These are phyloP conservation scores for Cynaeus angustus DNA, from an alignment of 2,888 invertebrate species.

Conservation along the genomic window DNA sequence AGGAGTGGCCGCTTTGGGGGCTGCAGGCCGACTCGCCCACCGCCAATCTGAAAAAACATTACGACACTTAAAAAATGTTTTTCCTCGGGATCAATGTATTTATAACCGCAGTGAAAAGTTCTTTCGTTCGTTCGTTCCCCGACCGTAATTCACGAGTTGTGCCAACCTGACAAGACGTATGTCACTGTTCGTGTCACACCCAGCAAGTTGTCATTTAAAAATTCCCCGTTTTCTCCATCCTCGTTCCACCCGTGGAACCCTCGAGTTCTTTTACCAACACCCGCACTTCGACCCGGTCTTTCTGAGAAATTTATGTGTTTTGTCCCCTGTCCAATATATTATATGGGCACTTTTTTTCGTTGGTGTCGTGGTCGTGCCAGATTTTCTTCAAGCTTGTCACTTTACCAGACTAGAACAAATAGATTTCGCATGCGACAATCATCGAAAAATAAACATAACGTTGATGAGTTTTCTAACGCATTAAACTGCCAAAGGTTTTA, in stretches of 20 bases:
- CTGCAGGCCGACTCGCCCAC: slow-evolving; percentile 68
- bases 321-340: slow-evolving; percentile 65
- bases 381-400: slow-evolving; percentile 36
- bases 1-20: slow-evolving; percentile 78
- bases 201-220: slow-evolving; percentile 60
- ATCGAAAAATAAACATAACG: slow-evolving; percentile 27
- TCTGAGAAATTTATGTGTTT: slow-evolving; percentile 65
- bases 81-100: slow-evolving; percentile 6
- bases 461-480: slow-evolving; percentile 40
- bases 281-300: slow-evolving; percentile 60
- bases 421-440: slow-evolving; percentile 27
- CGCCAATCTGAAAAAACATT: slow-evolving; percentile 66
- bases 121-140: slow-evolving; percentile 33
- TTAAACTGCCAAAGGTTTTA: slow-evolving; percentile 52
- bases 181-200: slow-evolving; percentile 64
- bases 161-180: slow-evolving; percentile 64
- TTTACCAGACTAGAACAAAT: slow-evolving; percentile 34
- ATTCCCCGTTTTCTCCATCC: slow-evolving; percentile 26
- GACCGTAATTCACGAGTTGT: slow-evolving; percentile 41
- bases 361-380: slow-evolving; percentile 34
- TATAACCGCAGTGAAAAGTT: slow-evolving; percentile 25
- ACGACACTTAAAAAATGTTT: neutral
- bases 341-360: slow-evolving; percentile 44
- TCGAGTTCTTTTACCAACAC: slow-evolving; percentile 53
- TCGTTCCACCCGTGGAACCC: slow-evolving; percentile 10